Percentiles rank a stretch among this genome's conserved stretches.
Conservation (phyloP, 2,888 invertebrate species). For the Pomacea canaliculata region DNA sequence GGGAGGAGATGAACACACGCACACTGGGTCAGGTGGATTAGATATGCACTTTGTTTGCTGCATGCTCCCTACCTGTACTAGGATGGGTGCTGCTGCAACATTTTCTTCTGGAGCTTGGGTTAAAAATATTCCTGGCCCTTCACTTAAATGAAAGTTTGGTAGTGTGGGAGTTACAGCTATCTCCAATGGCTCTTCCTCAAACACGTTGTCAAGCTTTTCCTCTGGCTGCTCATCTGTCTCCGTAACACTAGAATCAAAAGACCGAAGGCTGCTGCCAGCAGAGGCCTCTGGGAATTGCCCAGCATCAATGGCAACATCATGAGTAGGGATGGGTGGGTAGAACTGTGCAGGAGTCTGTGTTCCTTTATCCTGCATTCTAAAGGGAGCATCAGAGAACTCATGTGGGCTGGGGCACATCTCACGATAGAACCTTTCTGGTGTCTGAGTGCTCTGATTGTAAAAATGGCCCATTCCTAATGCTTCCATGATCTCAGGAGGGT, state of each 20-base stretch:
- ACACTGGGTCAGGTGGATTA: slow-evolving; percentile 7
- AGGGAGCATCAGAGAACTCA: slow-evolving; percentile 19
- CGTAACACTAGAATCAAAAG: slow-evolving; percentile 27
- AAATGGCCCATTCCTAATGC: slow-evolving; percentile 22
- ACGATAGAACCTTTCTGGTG: slow-evolving; percentile 20
- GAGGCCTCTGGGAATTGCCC: slow-evolving; percentile 32
- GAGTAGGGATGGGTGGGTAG: slow-evolving; percentile 37
- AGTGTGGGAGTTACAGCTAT: slow-evolving; percentile 3
- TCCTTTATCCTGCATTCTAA: slow-evolving; percentile 29
- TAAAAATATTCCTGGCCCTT: not conserved
- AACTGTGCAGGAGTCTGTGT: slow-evolving; percentile 36
- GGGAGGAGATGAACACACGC: not conserved
- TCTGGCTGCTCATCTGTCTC: slow-evolving; percentile 24
- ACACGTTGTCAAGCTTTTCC: not conserved
- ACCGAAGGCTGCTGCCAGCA: slow-evolving; percentile 19
- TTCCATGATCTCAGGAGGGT: slow-evolving; percentile 22
- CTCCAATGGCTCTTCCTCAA: slow-evolving; percentile 7
- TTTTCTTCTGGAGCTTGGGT: slow-evolving; percentile 2
- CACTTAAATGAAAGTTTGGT: no score
- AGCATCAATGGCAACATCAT: slow-evolving; percentile 36
- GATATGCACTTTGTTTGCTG: slow-evolving; percentile 11
- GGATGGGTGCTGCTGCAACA: no score
- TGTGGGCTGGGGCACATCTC: slow-evolving; percentile 26
- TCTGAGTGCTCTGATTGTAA: slow-evolving; percentile 26
- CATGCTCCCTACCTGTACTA: no score